Evolutionary conservation across 2,113 vertebrate species (phyloP), one percentile per base, ranked within the genome.

Genomic region (Pandion haliaetus): DNA sequence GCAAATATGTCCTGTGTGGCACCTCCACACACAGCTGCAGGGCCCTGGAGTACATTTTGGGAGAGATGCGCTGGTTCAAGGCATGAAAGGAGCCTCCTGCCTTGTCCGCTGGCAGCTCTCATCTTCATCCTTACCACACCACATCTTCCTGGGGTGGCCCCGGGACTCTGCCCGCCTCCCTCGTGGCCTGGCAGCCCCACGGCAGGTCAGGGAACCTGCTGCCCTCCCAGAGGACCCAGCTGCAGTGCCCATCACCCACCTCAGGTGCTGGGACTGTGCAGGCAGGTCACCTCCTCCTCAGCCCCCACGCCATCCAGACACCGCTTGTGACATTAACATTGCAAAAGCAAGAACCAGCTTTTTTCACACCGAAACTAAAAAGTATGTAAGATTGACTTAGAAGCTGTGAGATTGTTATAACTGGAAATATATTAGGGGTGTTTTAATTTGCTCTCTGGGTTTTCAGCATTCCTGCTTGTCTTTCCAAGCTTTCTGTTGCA

Each of bases 401-500:
- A 96, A 93, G 10, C n/a, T 31, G 50, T 34, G 31, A 91, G 40
- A 31, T 28, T 69, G 31, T 73, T 79, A 23, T 61, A 91, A 61
- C 55, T 81, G 40, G 31, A 88, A 80, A 61, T 55, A 20, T 10
- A 24, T 50, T n/a, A 62, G 29, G 81, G 16, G 6, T 32, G 55
- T 90, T 91, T 93, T 81, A 58, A 36, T 81, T 82, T 91, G 59
- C 55, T 89, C 15, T 87, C 50, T 82, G 59, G 13, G n/a, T 62
- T 94, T 70, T 63, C 36, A 74, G 47, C 31, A 54, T 54, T 89
- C 47, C 57, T 45, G 14, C 12, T 82, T 87, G 70, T 49, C 69
- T 79, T 95, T 91, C 73, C 38, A 87, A 85, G 10, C 4, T 70
- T 93, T 89, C 70, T 78, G n/a, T 67, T 90, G 45, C 32, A 94